A percentile compares a stretch with the other conserved stretches of the same genome.
Evolutionary conservation across 2,797 vertebrate species (phyloP).

Genomic region (Harpagifer antarcticus): DNA sequence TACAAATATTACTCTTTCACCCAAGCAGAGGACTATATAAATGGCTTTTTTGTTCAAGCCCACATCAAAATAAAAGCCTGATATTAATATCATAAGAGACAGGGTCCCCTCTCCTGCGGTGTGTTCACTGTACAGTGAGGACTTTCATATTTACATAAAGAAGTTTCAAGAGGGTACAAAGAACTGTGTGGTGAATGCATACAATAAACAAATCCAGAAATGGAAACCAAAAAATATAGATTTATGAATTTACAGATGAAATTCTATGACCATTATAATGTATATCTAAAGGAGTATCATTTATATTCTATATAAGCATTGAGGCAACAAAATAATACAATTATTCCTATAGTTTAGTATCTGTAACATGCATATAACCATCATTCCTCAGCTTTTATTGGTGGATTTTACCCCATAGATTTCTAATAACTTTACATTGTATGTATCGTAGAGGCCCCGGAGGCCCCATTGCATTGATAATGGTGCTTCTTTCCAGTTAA

Average conservation of each 20-base stretch:
- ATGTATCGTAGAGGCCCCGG: conserved; percentile 24
- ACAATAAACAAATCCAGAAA: conserved; percentile 40
- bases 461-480: neutral
- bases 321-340: conserved; percentile 47
- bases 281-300: conserved; percentile 50
- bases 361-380: conserved; percentile 73
- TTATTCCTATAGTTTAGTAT: conserved; percentile 56
- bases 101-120: conserved; percentile 21
- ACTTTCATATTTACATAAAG: conserved; percentile 27
- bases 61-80: conserved; percentile 43
- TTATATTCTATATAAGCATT: conserved; percentile 55
- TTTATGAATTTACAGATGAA: conserved; percentile 66
- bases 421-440: conserved; percentile 29
- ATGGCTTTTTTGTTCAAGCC: conserved; percentile 41
- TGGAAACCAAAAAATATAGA: conserved; percentile 47
- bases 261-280: conserved; percentile 47
- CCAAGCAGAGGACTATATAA: conserved; percentile 59
- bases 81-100: conserved; percentile 28
- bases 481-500: neutral
- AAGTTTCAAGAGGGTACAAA: conserved; percentile 41
- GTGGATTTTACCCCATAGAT: conserved; percentile 14
- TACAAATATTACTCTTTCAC: conserved; percentile 77
- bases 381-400: conserved; percentile 47
- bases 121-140: conserved; percentile 25
- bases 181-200: conserved; percentile 34